Evolutionary conservation across 2,888 invertebrate genomes (phyloP).

Genomic region (Lacanobia wlatinum): DNA sequence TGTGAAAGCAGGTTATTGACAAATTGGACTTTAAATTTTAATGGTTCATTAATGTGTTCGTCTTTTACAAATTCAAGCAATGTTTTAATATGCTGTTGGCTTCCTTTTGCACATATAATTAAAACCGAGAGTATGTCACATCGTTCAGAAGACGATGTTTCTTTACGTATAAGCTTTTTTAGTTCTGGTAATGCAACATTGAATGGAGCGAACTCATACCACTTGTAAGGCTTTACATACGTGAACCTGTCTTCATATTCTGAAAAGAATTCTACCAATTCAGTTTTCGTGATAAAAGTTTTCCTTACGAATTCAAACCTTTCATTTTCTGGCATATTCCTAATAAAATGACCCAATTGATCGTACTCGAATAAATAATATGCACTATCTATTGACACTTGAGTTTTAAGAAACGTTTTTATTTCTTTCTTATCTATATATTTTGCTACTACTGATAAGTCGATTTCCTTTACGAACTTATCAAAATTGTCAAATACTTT

Average conservation of each 20-base stretch:
- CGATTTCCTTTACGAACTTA: not conserved
- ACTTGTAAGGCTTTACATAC: not conserved
- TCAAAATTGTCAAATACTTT: slow-evolving; percentile 3
- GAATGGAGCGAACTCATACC: slow-evolving; percentile 59
- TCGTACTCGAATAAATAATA: not conserved
- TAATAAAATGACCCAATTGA: not conserved
- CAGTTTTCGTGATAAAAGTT: slow-evolving; percentile 5
- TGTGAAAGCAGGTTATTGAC: slow-evolving; percentile 73
- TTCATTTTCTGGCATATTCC: slow-evolving; percentile 3
- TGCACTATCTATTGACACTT: not conserved
- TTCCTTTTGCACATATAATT: slow-evolving; percentile 70
- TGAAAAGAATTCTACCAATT: not conserved
- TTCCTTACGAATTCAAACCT: slow-evolving; percentile 7
- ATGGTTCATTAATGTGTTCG: slow-evolving; percentile 82
- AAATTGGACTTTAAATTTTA: slow-evolving; percentile 79
- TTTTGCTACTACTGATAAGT: not conserved
- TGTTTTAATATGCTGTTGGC: slow-evolving; percentile 70
- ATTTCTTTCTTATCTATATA: slow-evolving; percentile 1
- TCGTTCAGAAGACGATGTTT: slow-evolving; percentile 75
- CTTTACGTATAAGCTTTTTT: slow-evolving; percentile 75
- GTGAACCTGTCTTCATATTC: not conserved
- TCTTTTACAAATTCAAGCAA: slow-evolving; percentile 77
- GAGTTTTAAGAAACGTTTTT: not conserved
- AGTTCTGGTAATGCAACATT: slow-evolving; percentile 75
- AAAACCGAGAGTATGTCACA: slow-evolving; percentile 75